Base-by-base conservation (phyloP, 2,113 vertebrate genomes). In the Sclerurus mexicanus region DNA sequence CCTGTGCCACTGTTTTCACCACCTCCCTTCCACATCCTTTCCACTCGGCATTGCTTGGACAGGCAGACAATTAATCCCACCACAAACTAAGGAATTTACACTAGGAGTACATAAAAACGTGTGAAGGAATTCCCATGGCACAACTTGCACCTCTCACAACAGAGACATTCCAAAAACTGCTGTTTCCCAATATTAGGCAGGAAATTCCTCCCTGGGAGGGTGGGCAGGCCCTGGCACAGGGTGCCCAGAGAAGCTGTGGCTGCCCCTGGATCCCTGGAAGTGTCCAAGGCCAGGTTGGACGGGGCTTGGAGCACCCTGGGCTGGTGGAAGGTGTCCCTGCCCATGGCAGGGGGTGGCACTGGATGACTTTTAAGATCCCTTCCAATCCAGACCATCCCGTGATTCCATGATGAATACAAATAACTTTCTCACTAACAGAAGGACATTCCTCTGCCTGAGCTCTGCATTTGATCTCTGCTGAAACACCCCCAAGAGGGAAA, bases 71-170 rank as follows among this genome's bases (percentile, higher is more conserved):
- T 92, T 85, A 86, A 87, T 92, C 71, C 64, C 64, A 52, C 89
- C 75, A 40, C 72, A 90, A 80, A 77, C 64, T 47, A 88, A 83
- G 87, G 76, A 63, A 79, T 89, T 95, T 93, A 85, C 71, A 77
- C 33, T 8, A 7, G 49, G 85, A 77, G 83, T 58, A 79, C 78
- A 74, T 74, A 74, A 90, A 80, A 96, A 59, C 0, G 2, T 77
- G 33, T 59, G 67, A 80, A 72, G n/a, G 35, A 67, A 44, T 11
- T 20, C 28, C 52, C 39, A 35, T 21, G 62, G 90, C 71, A 62
- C 21, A 62, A 24, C 2, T 12, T 12, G 37, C 49, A 77, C 52
- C 87, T 73, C 47, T 52, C 60, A 28, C 63, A 64, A 28, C 77
- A 78, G 35, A 86, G 79, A 21, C 74, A 30, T 63, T 80, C 42